phyloP scores from a whole-genome alignment of 1,140 invertebrate genomes.

The Anoplophora glabripennis region DNA sequence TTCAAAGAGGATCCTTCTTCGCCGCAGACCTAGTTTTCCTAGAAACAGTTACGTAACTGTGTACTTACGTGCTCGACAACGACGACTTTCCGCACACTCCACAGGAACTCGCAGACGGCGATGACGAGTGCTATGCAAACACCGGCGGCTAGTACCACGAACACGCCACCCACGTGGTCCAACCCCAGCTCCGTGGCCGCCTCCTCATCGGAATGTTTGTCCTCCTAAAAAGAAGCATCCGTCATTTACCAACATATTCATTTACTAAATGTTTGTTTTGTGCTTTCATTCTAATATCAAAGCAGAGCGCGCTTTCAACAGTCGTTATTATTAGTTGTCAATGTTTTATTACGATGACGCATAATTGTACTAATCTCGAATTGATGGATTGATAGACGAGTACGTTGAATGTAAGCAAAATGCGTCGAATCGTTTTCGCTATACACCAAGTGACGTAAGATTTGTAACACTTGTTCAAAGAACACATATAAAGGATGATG shows the following conservation, averaged over 20 bases:
- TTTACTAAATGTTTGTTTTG: not conserved
- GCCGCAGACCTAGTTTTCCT: too few species aligned
- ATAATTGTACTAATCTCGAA: not conserved
- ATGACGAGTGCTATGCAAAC: conserved; percentile 63
- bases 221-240: conserved; percentile 19
- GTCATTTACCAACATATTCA: not conserved
- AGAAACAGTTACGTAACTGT: too few species aligned
- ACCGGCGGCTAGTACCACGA: conserved; percentile 77
- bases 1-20: too few species aligned
- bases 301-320: not conserved
- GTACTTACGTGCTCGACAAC: conserved; percentile 70
- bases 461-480: too few species aligned
- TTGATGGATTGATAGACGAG: not conserved
- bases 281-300: not conserved
- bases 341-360: too few species aligned
- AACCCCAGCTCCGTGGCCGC: conserved; percentile 66
- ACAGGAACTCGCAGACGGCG: conserved; percentile 74
- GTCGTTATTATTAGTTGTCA: not conserved
- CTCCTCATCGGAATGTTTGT: conserved; percentile 39
- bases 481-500: too few species aligned
- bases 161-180: conserved; percentile 86
- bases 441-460: too few species aligned
- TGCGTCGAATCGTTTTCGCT: too few species aligned
- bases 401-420: not conserved
- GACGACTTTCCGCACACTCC: conserved; percentile 76